phyloP scores from a whole-genome alignment of 2,113 vertebrate species.

The Nestor notabilis region DNA sequence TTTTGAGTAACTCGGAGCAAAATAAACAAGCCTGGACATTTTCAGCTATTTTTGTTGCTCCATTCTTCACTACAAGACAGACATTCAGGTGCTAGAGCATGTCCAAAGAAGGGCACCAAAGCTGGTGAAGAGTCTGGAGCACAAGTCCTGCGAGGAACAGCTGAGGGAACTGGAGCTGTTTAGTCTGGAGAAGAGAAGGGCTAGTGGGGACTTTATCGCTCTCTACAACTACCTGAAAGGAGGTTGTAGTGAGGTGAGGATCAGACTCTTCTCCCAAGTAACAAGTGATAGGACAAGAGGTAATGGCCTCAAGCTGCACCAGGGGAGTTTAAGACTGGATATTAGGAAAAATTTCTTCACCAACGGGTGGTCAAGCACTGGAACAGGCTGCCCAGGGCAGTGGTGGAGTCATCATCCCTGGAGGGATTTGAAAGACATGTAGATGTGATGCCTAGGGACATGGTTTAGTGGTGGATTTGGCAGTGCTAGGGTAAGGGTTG shows the following conservation, averaged over 20 bases:
- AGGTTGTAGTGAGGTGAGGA: fast-evolving
- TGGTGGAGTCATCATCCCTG: background rate
- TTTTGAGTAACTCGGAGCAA: background rate
- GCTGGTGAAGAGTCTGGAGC: background rate
- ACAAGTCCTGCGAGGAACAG: fast-evolving
- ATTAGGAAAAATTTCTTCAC: too few species aligned
- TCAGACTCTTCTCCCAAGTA: background rate
- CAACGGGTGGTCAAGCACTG: background rate
- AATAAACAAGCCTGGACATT: background rate
- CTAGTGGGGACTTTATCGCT: fast-evolving
- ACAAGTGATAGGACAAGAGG: background rate
- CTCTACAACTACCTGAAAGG: background rate
- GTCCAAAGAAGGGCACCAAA: fast-evolving
- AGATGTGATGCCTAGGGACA: background rate
- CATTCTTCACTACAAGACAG: background rate
- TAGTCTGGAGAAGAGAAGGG: background rate
- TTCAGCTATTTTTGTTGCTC: background rate
- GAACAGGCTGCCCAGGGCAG: background rate
- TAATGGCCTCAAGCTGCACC: fast-evolving
- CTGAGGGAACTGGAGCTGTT: background rate
- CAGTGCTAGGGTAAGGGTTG: background rate
- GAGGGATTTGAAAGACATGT: background rate
- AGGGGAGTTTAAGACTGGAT: background rate
- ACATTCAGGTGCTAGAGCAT: fast-evolving
- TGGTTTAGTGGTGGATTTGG: background rate